Conservation (phyloP, 2,888 invertebrate species). For the Gonocerus acuteangulatus region DNA sequence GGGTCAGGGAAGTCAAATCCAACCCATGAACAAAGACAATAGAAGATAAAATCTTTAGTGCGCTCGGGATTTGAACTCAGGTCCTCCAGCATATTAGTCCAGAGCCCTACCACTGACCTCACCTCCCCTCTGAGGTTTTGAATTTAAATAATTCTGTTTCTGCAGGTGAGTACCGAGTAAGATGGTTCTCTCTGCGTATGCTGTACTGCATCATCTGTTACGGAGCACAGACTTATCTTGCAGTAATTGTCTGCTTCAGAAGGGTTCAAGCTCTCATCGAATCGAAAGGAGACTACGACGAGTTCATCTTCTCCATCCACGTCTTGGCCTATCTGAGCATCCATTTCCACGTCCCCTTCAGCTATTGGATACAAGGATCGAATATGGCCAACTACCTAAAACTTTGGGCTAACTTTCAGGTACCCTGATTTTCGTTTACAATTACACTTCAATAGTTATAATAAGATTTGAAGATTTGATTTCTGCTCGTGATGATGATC, state of each 20-base stretch:
- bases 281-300: constrained; percentile 27
- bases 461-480: no score
- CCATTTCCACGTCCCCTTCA: constrained; percentile 30
- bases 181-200: constrained; percentile 23
- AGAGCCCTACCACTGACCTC: no score
- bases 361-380: constrained; percentile 25
- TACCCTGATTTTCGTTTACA: no score
- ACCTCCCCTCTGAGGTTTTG: no score
- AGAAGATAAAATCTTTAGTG: no score
- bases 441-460: no score
- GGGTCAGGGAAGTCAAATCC: no score
- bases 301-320: constrained; percentile 30
- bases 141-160: no score
- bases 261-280: constrained; percentile 23
- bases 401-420: constrained; percentile 29
- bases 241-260: constrained; percentile 21
- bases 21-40: no score
- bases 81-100: no score
- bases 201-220: constrained; percentile 29
- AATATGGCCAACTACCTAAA: constrained; percentile 26
- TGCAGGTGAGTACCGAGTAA: background rate
- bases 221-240: constrained; percentile 27
- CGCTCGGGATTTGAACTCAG: no score
- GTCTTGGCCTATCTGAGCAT: constrained; percentile 29
- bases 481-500: no score